Conservation (phyloP, 2,888 invertebrate genomes). For the Synergus laeviventris region DNA sequence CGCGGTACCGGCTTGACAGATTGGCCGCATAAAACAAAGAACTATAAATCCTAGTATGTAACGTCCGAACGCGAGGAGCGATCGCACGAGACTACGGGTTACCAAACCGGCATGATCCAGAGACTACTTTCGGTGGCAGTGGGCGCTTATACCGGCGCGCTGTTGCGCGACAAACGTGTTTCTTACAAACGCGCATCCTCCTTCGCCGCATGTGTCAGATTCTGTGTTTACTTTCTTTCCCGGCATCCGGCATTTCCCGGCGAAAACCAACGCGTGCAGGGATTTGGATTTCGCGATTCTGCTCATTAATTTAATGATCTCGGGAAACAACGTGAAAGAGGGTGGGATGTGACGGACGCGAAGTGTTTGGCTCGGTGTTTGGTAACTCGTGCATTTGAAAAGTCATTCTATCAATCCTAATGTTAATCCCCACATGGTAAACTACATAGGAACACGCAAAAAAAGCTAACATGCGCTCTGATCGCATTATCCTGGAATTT, state of each 20-base stretch:
- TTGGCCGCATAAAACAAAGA: background rate
- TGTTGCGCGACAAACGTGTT: slow-evolving; percentile 16
- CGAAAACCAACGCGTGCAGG: slow-evolving; percentile 16
- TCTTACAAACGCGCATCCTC: slow-evolving; percentile 5
- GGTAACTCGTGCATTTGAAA: background rate
- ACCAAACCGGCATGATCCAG: background rate
- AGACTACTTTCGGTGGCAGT: slow-evolving; percentile 17
- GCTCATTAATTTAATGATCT: slow-evolving; percentile 6
- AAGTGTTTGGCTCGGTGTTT: background rate
- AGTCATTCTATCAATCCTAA: too few species aligned
- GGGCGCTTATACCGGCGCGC: slow-evolving; percentile 19
- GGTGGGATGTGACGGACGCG: background rate
- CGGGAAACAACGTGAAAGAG: background rate
- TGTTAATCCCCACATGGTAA: too few species aligned
- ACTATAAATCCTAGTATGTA: background rate
- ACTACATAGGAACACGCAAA: too few species aligned
- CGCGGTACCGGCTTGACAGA: slow-evolving; percentile 33
- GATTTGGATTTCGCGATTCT: slow-evolving; percentile 10
- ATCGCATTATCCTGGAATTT: too few species aligned
- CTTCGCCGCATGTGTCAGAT: slow-evolving; percentile 30
- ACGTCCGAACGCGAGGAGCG: slow-evolving; percentile 33
- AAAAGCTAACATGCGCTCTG: too few species aligned
- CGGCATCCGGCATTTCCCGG: slow-evolving; percentile 29
- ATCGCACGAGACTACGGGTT: slow-evolving; percentile 39
- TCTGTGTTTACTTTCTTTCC: slow-evolving; percentile 34